A percentile compares a stretch with the other conserved stretches of the same genome.
phyloP scores from a whole-genome alignment of 1,140 invertebrate genomes.

The Rhagoletis zephyria region DNA sequence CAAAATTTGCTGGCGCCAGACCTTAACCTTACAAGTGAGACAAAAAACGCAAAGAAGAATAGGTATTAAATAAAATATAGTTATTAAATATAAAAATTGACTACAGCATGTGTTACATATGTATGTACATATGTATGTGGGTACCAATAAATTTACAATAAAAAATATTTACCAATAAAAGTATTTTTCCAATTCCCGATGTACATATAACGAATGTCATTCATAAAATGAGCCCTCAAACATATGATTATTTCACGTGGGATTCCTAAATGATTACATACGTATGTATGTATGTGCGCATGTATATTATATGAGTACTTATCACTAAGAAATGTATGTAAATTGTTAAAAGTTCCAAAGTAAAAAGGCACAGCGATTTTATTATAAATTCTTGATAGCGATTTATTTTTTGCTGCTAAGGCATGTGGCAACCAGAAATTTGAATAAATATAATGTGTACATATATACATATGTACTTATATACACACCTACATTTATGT shows the following conservation, averaged over 20 bases:
- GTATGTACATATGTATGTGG: background rate
- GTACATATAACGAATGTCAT: too few relatives aligned
- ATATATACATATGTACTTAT: too few relatives aligned
- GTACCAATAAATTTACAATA: too few relatives aligned
- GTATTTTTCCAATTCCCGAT: too few relatives aligned
- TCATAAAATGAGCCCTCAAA: too few relatives aligned
- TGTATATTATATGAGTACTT: background rate
- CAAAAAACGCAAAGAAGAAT: background rate
- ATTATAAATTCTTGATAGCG: background rate
- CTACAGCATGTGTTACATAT: background rate
- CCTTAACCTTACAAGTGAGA: constrained; percentile 10
- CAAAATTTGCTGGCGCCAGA: constrained; percentile 16
- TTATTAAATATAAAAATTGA: too few relatives aligned
- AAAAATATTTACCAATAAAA: too few relatives aligned
- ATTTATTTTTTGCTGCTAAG: background rate
- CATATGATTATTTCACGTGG: constrained; percentile 3
- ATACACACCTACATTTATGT: too few relatives aligned
- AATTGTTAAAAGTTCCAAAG: background rate
- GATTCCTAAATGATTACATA: background rate
- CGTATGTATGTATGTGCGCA: background rate
- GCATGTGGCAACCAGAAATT: too few relatives aligned
- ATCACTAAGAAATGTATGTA: background rate
- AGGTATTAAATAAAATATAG: background rate
- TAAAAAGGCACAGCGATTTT: background rate
- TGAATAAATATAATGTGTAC: too few relatives aligned